A percentile compares a stretch with the other conserved stretches of the same genome.
phyloP scores from a whole-genome alignment of 2,888 invertebrate genomes.

The Hoplodrina blanda region DNA sequence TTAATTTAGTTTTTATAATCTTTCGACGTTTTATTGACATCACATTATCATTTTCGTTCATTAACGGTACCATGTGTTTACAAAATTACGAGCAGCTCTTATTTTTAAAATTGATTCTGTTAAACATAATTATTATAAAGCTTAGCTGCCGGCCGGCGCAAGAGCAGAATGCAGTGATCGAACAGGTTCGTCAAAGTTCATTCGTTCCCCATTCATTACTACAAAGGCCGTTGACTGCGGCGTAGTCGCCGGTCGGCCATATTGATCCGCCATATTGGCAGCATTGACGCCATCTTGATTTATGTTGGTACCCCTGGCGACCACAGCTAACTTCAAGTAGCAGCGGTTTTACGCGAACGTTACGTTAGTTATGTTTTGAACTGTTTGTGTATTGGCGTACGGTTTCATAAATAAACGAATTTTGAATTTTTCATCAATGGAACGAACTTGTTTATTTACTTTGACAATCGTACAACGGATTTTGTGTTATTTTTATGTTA shows the following conservation, averaged over 20 bases:
- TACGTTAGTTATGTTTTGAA: conserved; percentile 86
- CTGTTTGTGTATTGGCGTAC: conserved; percentile 70
- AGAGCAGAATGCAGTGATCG: conserved; percentile 65
- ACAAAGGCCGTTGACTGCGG: conserved; percentile 81
- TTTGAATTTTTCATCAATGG: conserved; percentile 75
- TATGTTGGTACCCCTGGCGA: conserved; percentile 56
- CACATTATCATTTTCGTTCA: background rate
- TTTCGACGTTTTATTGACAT: conserved; percentile 14
- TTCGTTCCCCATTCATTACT: conserved; percentile 79
- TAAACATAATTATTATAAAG: conserved; percentile 32
- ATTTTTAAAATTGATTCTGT: conserved; percentile 22
- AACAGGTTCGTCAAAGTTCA: conserved; percentile 80
- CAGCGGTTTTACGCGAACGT: conserved; percentile 81
- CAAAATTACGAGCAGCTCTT: conserved; percentile 24
- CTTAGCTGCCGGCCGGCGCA: conserved; percentile 60
- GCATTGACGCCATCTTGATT: conserved; percentile 56
- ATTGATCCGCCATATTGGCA: conserved; percentile 56
- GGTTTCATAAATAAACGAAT: conserved; percentile 62
- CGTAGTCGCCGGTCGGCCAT: conserved; percentile 62
- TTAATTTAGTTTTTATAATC: background rate
- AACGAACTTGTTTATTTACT: conserved; percentile 65
- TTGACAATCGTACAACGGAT: conserved; percentile 38
- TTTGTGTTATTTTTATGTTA: conserved; percentile 44
- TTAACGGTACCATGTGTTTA: background rate
- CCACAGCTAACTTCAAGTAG: conserved; percentile 77